phyloP scores from a whole-genome alignment of 2,113 vertebrate genomes.

The Aldabrachelys gigantea region DNA sequence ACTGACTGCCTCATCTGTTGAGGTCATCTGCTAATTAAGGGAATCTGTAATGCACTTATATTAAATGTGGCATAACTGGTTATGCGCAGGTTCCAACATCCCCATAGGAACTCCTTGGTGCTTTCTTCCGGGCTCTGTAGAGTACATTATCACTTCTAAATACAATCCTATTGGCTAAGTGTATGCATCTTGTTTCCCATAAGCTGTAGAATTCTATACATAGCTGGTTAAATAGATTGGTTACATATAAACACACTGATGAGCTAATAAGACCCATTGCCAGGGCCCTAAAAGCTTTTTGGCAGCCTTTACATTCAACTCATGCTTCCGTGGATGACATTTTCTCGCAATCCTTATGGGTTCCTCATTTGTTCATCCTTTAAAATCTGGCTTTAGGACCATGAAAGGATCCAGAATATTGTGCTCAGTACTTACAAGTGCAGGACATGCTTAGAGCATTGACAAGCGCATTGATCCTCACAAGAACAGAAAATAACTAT shows the following conservation, averaged over 20 bases:
- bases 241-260: not conserved
- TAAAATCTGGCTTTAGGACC: too few relatives aligned
- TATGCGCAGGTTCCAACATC: rapidly evolving
- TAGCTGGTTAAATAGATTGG: not conserved
- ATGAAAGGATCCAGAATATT: not conserved
- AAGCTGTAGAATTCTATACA: not conserved
- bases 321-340: not conserved
- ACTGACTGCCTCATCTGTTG: not conserved
- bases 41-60: not conserved
- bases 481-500: not conserved
- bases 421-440: not conserved
- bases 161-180: not conserved
- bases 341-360: not conserved
- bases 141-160: not conserved
- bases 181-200: not conserved
- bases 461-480: not conserved
- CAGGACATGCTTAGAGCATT: not conserved
- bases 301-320: not conserved
- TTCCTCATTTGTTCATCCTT: not conserved
- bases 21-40: not conserved
- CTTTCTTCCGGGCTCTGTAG: not conserved
- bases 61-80: not conserved
- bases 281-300: not conserved
- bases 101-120: not conserved
- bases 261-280: not conserved